Evolutionary conservation across 2,113 vertebrate species (phyloP), one percentile per base, ranked within the genome.

Genomic region (Columba janthina): DNA sequence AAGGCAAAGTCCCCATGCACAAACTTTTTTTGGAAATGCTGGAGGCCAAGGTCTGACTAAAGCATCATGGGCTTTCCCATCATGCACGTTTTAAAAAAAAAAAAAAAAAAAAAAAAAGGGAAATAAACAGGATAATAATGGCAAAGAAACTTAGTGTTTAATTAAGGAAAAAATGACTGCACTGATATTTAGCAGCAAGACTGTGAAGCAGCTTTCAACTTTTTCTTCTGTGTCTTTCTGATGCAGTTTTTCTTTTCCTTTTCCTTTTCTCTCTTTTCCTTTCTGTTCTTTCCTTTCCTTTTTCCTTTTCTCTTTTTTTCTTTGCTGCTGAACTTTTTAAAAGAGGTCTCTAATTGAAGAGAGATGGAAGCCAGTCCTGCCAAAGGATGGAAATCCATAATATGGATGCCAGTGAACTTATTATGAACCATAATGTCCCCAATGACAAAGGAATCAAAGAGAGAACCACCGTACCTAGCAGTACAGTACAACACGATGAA

Each of bases 21-120:
- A 99, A 99, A 99, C 99, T 99, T 96, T 99, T 99, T 98, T 98
- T 99, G 99, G 99, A 99, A 99, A 99, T 99, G 98, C 99, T 99
- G 97, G 99, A 99, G 98, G 99, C 99, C 97, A 99, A 99, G 98
- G 99, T 99, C 97, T 99, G 99, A 99, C 98, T 98, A 97, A 97
- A 95, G 97, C 95, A 94, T 94, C 96, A 97, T 66, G 89, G 96
- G 97, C 97, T 97, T 96, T 97, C 97, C 96, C 94, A 73, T 90
- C 84, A 97, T 97, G 96, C 97, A 97, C 95, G 97, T 95, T 95
- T 97, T 97, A 94, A 97, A 97, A 89, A 95, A 97, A 92, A 97
- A 96, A 64, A 81, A 97, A 97, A 44, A 46, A 46, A 46, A 46
- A 46, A 77, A 90, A 97, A 97, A 97, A 96, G 98, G 97, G 96